Conservation (phyloP, 2,888 invertebrate genomes). For the Pecten maximus region DNA sequence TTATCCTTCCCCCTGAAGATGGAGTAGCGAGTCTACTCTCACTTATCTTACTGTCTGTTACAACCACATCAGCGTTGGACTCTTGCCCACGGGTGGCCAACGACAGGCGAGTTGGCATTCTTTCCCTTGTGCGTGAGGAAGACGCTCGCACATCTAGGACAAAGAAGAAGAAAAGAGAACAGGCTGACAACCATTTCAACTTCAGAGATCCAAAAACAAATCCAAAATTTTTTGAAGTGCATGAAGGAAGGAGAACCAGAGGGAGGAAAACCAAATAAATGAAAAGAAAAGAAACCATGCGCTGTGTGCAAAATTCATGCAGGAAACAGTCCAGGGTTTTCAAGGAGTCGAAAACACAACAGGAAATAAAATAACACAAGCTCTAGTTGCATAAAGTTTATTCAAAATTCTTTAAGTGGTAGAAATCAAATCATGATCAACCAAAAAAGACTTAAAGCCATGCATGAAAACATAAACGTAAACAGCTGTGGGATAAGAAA, state of each 20-base stretch:
- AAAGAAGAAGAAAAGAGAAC: constrained; percentile 60
- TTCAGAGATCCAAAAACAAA: constrained; percentile 31
- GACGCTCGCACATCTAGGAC: constrained; percentile 68
- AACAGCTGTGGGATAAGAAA: constrained; percentile 45
- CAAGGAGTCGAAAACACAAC: background rate
- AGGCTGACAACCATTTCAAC: constrained; percentile 39
- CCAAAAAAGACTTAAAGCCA: constrained; percentile 37
- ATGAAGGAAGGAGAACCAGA: background rate
- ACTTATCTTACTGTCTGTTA: constrained; percentile 69
- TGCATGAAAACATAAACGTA: constrained; percentile 44
- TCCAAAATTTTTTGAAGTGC: constrained; percentile 7
- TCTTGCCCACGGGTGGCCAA: constrained; percentile 70
- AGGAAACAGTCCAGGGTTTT: background rate
- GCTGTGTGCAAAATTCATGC: background rate
- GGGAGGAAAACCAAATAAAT: background rate
- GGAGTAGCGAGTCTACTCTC: constrained; percentile 77
- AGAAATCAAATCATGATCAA: constrained; percentile 5
- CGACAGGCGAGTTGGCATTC: constrained; percentile 73
- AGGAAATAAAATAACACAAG: constrained; percentile 4
- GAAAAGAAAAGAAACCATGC: constrained; percentile 41
- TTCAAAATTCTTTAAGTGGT: background rate
- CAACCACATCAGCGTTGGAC: constrained; percentile 65
- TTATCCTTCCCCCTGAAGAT: constrained; percentile 77
- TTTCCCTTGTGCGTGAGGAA: constrained; percentile 72
- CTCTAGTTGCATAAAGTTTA: constrained; percentile 5